phyloP scores from a whole-genome alignment of 2,888 invertebrate genomes.

The Sabellastarte sp. region DNA sequence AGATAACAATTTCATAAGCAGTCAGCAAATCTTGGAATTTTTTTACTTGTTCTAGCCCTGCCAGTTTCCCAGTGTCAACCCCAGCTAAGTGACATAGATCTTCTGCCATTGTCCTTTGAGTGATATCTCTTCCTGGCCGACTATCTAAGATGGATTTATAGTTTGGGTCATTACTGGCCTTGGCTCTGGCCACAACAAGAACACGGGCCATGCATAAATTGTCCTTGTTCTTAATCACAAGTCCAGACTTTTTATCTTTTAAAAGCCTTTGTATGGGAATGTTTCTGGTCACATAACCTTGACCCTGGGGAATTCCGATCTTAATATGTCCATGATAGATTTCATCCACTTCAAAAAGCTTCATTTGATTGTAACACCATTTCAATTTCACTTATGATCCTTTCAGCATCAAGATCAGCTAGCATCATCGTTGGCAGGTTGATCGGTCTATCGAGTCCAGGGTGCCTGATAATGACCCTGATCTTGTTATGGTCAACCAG shows the following conservation, averaged over 20 bases:
- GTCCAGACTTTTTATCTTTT: background rate
- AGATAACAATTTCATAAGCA: background rate
- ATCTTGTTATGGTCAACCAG: too few relatives aligned
- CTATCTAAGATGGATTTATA: background rate
- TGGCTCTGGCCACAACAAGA: background rate
- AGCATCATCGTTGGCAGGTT: background rate
- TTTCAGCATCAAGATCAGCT: background rate
- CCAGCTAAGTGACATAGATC: background rate
- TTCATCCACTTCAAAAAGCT: background rate
- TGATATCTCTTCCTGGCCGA: background rate
- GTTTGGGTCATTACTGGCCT: background rate
- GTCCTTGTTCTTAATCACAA: background rate
- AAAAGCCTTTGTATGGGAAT: background rate
- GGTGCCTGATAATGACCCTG: too few relatives aligned
- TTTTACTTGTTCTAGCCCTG: background rate
- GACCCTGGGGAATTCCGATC: background rate
- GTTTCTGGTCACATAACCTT: background rate
- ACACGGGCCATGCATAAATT: background rate
- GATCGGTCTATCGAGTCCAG: background rate
- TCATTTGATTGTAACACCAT: background rate
- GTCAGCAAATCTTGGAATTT: background rate
- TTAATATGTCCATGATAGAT: background rate
- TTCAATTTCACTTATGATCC: background rate
- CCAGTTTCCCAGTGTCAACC: background rate
- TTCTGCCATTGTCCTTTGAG: background rate